These are phyloP conservation scores for Flabesymbios commensalis DNA, from an alignment of 2,888 invertebrate species.

Conservation along the genomic window DNA sequence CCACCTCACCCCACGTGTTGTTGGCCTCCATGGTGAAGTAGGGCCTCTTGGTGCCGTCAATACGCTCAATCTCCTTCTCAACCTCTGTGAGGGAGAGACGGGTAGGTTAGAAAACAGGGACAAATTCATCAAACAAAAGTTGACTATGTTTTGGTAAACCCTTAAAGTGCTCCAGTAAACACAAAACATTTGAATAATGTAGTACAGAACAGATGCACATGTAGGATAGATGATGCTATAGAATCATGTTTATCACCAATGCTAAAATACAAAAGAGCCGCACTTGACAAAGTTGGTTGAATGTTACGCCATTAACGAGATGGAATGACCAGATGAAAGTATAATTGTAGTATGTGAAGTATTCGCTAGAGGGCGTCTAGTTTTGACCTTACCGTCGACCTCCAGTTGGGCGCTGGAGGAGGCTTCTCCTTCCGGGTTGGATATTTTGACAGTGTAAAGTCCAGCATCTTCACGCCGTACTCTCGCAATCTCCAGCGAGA, in stretches of 20 bases:
- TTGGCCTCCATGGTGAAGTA: slow-evolving; percentile 46
- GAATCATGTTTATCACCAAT: background rate
- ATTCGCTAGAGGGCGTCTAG: background rate
- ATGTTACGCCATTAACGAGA: too few species aligned
- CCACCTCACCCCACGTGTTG: slow-evolving; percentile 50
- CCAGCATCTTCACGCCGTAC: slow-evolving; percentile 26
- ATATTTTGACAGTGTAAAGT: slow-evolving; percentile 25
- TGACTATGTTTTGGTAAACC: too few species aligned
- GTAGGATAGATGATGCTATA: too few species aligned
- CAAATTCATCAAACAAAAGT: too few species aligned
- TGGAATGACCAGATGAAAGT: too few species aligned
- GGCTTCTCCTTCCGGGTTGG: slow-evolving; percentile 28
- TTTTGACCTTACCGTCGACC: slow-evolving; percentile 25
- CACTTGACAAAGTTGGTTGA: background rate
- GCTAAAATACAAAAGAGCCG: background rate
- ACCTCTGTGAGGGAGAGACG: too few species aligned
- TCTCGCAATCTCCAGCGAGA: slow-evolving; percentile 28
- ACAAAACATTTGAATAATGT: too few species aligned
- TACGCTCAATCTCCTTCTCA: background rate
- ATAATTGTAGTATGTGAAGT: background rate
- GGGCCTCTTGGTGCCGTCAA: slow-evolving; percentile 33
- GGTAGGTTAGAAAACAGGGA: too few species aligned
- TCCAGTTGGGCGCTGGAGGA: slow-evolving; percentile 31
- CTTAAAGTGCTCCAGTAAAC: too few species aligned
- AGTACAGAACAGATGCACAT: too few species aligned